Conservation (phyloP, 1,140 invertebrate species). For the Ips nitidus region DNA sequence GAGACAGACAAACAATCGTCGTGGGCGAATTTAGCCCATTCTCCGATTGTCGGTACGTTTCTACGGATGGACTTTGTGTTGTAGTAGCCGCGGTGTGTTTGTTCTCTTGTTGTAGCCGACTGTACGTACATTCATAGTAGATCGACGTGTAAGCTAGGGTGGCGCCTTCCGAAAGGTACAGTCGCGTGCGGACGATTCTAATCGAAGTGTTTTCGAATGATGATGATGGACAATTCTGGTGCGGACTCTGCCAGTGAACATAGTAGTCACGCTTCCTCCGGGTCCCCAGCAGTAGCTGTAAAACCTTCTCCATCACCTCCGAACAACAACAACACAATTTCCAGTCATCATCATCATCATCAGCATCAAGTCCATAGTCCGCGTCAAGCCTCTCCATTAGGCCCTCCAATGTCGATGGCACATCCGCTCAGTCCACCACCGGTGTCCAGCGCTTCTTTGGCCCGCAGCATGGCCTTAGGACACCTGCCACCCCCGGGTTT, state of each 20-base stretch:
- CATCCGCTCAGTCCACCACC: slow-evolving; percentile 62
- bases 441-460: slow-evolving; percentile 57
- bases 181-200: slow-evolving; percentile 18
- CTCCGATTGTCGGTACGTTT: slow-evolving; percentile 43
- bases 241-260: slow-evolving; percentile 72
- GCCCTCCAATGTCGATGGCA: slow-evolving; percentile 56
- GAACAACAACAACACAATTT: slow-evolving; percentile 52
- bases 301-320: slow-evolving; percentile 59
- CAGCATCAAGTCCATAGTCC: slow-evolving; percentile 49
- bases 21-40: slow-evolving; percentile 42
- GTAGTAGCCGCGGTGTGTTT: slow-evolving; percentile 20
- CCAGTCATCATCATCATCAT: slow-evolving; percentile 42
- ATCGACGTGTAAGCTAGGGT: slow-evolving; percentile 17
- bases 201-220: slow-evolving; percentile 18
- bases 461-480: slow-evolving; percentile 57
- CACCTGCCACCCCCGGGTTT: slow-evolving; percentile 75
- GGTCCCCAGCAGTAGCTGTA: slow-evolving; percentile 54
- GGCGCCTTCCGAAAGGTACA: slow-evolving; percentile 15
- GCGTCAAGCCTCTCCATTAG: slow-evolving; percentile 48
- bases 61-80: slow-evolving; percentile 44
- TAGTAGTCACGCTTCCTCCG: slow-evolving; percentile 60
- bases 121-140: slow-evolving; percentile 17
- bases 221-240: slow-evolving; percentile 55
- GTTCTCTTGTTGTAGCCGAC: slow-evolving; percentile 3
- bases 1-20: slow-evolving; percentile 50